These are phyloP conservation scores for Patiria miniata DNA, from an alignment of 35 echinoderm and acorn worm genomes.

Conservation along the genomic window DNA sequence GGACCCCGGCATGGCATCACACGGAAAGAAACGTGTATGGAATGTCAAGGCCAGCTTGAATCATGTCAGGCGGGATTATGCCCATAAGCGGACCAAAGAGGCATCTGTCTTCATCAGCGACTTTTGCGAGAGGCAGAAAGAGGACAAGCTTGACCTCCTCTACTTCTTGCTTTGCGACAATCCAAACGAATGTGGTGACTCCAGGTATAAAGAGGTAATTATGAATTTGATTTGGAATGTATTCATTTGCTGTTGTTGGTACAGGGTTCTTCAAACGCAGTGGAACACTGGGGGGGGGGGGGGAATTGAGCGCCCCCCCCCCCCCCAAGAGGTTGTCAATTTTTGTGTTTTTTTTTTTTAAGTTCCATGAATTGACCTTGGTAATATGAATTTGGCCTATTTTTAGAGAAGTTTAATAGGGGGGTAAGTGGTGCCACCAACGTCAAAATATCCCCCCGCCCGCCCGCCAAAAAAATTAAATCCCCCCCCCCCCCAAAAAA, in stretches of 20 bases:
- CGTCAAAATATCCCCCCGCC: too few species aligned
- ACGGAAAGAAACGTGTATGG: conserved; percentile 4
- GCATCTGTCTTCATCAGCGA: neutral
- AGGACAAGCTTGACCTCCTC: conserved; percentile 18
- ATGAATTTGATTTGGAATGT: neutral
- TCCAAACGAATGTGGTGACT: neutral
- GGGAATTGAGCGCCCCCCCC: too few species aligned
- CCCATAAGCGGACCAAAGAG: conserved; percentile 20
- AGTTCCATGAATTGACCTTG: neutral
- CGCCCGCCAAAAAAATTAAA: too few species aligned
- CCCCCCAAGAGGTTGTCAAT: too few species aligned
- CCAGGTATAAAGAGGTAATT: conserved; percentile 9
- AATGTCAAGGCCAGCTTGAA: conserved; percentile 22
- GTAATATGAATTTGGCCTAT: too few species aligned
- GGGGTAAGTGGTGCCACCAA: too few species aligned
- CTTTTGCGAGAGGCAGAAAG: conserved; percentile 11
- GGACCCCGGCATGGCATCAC: neutral
- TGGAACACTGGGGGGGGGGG: neutral
- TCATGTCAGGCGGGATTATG: conserved; percentile 9
- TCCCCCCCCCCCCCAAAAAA: too few species aligned
- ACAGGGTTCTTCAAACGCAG: neutral
- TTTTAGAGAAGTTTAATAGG: too few species aligned
- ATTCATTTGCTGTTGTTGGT: too few species aligned
- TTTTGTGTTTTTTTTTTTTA: neutral
- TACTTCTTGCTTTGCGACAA: conserved; percentile 14